A percentile compares a stretch with the other conserved stretches of the same genome.
These are phyloP conservation scores for Heliocidaris erythrogramma DNA, from an alignment of 35 echinoderm and acorn worm genomes.

Conservation along the genomic window DNA sequence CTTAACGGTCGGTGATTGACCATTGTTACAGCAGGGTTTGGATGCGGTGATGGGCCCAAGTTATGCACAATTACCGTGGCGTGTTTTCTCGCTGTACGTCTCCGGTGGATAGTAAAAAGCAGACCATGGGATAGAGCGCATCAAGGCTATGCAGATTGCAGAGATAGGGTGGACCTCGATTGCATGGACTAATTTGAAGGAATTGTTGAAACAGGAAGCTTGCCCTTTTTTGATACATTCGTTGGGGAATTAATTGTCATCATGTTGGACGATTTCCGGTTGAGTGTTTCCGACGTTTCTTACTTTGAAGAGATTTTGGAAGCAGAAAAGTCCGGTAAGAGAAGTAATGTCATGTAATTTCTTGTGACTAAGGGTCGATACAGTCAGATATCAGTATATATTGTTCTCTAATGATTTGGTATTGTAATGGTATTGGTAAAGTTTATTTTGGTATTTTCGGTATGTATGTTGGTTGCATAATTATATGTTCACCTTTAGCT, in stretches of 20 bases:
- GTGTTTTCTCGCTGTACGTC: background rate
- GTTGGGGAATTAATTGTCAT: background rate
- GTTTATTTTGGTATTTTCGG: too few species aligned
- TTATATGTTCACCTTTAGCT: too few species aligned
- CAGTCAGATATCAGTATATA: too few species aligned
- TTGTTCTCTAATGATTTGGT: too few species aligned
- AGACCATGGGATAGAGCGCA: background rate
- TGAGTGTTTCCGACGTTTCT: background rate
- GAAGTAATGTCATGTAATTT: too few species aligned
- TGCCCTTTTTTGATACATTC: background rate
- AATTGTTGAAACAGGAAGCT: background rate
- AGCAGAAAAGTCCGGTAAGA: background rate
- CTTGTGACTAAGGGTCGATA: too few species aligned
- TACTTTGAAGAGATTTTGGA: background rate
- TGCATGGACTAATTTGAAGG: background rate
- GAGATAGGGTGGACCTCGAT: background rate
- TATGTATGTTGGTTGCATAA: too few species aligned
- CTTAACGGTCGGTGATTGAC: background rate
- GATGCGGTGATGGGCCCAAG: background rate
- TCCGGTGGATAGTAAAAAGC: background rate
- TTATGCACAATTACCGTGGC: background rate
- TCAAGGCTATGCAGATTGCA: background rate
- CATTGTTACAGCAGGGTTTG: background rate
- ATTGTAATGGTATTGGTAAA: too few species aligned
- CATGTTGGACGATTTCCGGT: slow-evolving; percentile 1